Base-by-base conservation (phyloP, 2,797 vertebrate genomes). In the Enoplosus armatus region DNA sequence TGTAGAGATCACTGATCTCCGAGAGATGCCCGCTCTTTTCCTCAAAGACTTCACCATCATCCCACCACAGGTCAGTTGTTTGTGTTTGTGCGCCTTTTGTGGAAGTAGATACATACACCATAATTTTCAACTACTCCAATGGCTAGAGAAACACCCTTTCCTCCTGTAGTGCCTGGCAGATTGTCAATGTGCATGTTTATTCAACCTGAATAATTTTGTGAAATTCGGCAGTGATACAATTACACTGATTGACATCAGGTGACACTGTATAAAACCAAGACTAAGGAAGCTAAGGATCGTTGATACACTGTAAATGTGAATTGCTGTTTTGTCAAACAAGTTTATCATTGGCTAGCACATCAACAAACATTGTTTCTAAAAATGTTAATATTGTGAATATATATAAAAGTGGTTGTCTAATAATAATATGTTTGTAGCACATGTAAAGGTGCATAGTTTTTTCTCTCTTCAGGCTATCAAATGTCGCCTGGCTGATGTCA, bases 1-100 rank as follows among this genome's bases (percentile, higher is more conserved):
- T 31, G 95, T 98, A 9, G 97, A 98, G 90, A 94, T 98, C 27
- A 97, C 96, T 4, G 97, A 98, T 31, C 96, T 99, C 41, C 89
- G 95, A 90, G 97, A 99, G 92, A 95, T 98, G 65, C 98, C 98
- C 0, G 88, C 93, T 10, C 85, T 86, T 1, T 95, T 97, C 78
- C 84, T 97, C 20, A 95, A 92, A 79, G 96, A 96, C 78, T 88
- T 97, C 26, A 83, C 93, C 69, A 75, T 95, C 69, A 95, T 99
- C 64, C 97, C 98, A 22, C 95, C 97, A 75, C 98, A 98, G 97
- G 98, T 99, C 92, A 83, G 90, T 26, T 60, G 15, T 29, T 45
- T 56, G 3, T 67, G 22, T 59, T 3, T 24, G 11, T 50, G 41
- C 5, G 27, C 1, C n/a, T 43, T 1, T 29, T 37, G 59, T 50